Base-by-base conservation (phyloP, 2,888 invertebrate genomes). In the Andrena bicolor region DNA sequence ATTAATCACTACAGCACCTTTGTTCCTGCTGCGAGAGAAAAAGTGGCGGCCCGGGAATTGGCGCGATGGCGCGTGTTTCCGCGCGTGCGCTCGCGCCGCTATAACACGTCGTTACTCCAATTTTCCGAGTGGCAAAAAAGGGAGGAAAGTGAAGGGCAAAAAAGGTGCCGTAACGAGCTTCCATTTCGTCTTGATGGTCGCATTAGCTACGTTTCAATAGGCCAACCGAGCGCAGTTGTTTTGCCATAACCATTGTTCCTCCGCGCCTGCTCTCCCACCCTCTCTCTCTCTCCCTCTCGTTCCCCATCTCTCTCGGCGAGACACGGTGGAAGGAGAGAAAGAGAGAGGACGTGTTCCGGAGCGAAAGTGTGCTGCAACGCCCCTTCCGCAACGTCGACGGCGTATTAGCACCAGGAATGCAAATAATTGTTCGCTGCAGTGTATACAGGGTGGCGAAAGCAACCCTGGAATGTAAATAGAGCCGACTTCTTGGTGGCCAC, bases 381-480 rank as follows among this genome's bases (percentile, higher is more conserved):
- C 75, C 84, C 87, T 89, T 87, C 81, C 81, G 88, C 70, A 80
- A 84, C 72, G 86, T 85, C 84, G 81, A 28, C 76, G 74, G 76
- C 81, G 83, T 87, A 87, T 87, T 87, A 87, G 87, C 85, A 65
- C 84, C 85, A 83, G 88, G 90, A 92, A 92, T 91, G 92, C 91
- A 92, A 92, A 92, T 92, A 92, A 92, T 92, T 92, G 90, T 92
- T 90, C 88, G 89, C 81, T 20, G 77, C 86, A 82, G 86, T 83
- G 89, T 86, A 83, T 86, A 85, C 83, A 86, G 86, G 86, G 87
- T 82, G 89, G 86, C 83, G 82, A 89, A 83, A 89, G 85, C 89
- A 86, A 87, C 87, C 86, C 84, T 82, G 91, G 91, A 90, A 92
- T 92, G 92, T 88, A 92, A 92, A 92, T 92, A 92, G 90, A 92